Percentiles rank a stretch among this genome's conserved stretches.
Conservation (phyloP, 1,140 invertebrate genomes). For the Drosophila ficusphila region DNA sequence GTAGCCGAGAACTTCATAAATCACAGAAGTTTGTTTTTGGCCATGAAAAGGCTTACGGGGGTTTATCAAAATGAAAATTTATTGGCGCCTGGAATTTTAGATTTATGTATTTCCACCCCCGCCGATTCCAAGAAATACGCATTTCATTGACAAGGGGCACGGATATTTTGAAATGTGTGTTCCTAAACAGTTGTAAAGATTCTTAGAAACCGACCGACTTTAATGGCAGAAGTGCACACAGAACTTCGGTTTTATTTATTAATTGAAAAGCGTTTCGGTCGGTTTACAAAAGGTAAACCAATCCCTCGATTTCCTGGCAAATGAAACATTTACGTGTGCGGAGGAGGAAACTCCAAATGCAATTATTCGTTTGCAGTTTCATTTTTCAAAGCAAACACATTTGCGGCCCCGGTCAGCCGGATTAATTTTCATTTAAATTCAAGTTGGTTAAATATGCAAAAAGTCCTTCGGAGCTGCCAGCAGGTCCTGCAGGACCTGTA, state of each 20-base stretch:
- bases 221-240: background rate
- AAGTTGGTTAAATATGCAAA: slow-evolving; percentile 68
- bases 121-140: slow-evolving; percentile 14
- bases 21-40: slow-evolving; percentile 79
- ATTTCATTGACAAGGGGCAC: slow-evolving; percentile 47
- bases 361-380: slow-evolving; percentile 30
- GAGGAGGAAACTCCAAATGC: slow-evolving; percentile 4
- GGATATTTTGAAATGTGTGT: slow-evolving; percentile 5
- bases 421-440: slow-evolving; percentile 78
- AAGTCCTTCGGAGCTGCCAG: slow-evolving; percentile 24
- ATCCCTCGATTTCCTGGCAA: background rate
- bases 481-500: background rate
- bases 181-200: background rate
- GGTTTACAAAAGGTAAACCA: background rate
- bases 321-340: slow-evolving; percentile 1
- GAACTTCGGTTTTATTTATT: slow-evolving; percentile 6
- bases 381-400: slow-evolving; percentile 43
- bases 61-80: slow-evolving; percentile 83
- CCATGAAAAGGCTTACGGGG: slow-evolving; percentile 79
- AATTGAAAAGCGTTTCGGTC: background rate
- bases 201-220: background rate
- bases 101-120: slow-evolving; percentile 62
- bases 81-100: slow-evolving; percentile 74
- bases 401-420: slow-evolving; percentile 25
- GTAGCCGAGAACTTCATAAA: slow-evolving; percentile 76